Evolutionary conservation across 2,888 invertebrate genomes (phyloP).

Genomic region (Lamproptera curius): DNA sequence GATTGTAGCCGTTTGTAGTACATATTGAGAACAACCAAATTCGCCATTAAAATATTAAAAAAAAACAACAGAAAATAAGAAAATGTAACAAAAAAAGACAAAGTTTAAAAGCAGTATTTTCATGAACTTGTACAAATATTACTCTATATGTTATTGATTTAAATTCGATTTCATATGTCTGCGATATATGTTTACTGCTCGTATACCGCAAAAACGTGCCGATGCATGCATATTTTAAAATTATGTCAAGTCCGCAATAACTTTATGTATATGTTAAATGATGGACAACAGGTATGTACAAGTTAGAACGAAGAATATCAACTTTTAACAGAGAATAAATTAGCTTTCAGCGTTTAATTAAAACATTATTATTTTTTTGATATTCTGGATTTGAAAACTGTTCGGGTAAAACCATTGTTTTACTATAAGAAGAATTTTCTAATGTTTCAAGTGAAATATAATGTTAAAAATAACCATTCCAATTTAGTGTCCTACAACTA

Average conservation of each 20-base stretch:
- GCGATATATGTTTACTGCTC: neutral
- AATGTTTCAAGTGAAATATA: too few species aligned
- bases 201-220: neutral
- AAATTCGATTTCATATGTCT: neutral
- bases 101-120: neutral
- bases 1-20: neutral
- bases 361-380: too few species aligned
- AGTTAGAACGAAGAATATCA: neutral
- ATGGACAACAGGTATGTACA: neutral
- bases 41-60: neutral
- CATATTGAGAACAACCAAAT: neutral
- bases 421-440: too few species aligned
- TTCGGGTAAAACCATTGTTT: too few species aligned
- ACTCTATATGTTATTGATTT: neutral
- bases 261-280: neutral
- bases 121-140: neutral
- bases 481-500: too few species aligned
- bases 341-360: too few species aligned
- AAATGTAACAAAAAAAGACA: neutral
- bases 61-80: neutral
- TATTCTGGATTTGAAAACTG: too few species aligned
- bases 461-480: too few species aligned
- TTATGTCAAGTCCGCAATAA: conserved; percentile 9
- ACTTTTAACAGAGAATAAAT: neutral
- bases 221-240: conserved; percentile 1